Evolutionary conservation across 1,140 invertebrate genomes (phyloP).

Genomic region (Drosophila ambigua): DNA sequence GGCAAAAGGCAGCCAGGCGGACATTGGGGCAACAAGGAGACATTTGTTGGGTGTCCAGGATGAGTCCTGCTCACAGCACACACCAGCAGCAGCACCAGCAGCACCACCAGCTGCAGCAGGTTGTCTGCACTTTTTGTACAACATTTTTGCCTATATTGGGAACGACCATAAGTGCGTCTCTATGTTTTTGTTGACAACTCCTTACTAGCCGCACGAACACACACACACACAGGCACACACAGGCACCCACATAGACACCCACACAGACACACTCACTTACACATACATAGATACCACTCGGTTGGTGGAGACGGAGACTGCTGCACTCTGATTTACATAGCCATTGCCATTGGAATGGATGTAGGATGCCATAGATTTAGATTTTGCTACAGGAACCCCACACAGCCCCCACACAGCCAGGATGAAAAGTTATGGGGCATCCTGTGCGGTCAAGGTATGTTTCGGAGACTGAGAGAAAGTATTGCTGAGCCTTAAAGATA

Average conservation of each 20-base stretch:
- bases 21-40: slow-evolving; percentile 20
- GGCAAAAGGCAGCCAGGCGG: slow-evolving; percentile 25
- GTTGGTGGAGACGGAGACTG: slow-evolving; percentile 1
- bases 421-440: slow-evolving; percentile 49
- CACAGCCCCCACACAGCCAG: slow-evolving; percentile 32
- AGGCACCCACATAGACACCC: slow-evolving; percentile 18
- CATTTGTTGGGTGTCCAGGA: slow-evolving; percentile 2
- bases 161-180: slow-evolving; percentile 68
- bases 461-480: background rate
- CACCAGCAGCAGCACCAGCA: slow-evolving; percentile 18
- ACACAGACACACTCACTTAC: slow-evolving; percentile 7
- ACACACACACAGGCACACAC: background rate
- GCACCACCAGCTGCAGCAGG: slow-evolving; percentile 48
- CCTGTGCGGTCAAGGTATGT: slow-evolving; percentile 13
- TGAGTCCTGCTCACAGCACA: slow-evolving; percentile 21
- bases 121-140: slow-evolving; percentile 68
- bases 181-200: slow-evolving; percentile 80
- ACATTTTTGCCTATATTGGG: slow-evolving; percentile 67
- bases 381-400: slow-evolving; percentile 21
- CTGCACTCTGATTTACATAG: slow-evolving; percentile 61
- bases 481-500: background rate
- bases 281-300: slow-evolving; percentile 18
- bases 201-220: slow-evolving; percentile 60
- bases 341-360: slow-evolving; percentile 9
- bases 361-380: slow-evolving; percentile 42